phyloP scores from a whole-genome alignment of 2,888 invertebrate species.

The Tyria jacobaeae region DNA sequence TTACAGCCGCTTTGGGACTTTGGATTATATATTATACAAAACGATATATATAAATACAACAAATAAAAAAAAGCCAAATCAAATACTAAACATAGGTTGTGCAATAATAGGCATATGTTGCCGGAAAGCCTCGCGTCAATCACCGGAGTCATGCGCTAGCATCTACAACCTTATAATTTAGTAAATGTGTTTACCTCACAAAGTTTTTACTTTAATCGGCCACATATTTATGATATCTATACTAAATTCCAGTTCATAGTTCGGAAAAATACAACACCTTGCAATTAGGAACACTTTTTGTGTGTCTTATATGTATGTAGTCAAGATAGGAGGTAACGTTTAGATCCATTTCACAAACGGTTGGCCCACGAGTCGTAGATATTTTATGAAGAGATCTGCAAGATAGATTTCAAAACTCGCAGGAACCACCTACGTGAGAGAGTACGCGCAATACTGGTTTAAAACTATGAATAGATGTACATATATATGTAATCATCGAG shows the following conservation, averaged over 20 bases:
- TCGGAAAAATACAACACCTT: slow-evolving; percentile 27
- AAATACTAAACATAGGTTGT: background rate
- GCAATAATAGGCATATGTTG: no score
- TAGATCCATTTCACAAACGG: slow-evolving; percentile 28
- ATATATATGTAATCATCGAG: slow-evolving; percentile 38
- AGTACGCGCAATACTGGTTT: slow-evolving; percentile 42
- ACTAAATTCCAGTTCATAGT: slow-evolving; percentile 30
- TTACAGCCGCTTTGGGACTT: slow-evolving; percentile 59
- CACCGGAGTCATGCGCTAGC: background rate
- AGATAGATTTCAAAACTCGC: slow-evolving; percentile 15
- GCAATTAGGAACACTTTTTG: slow-evolving; percentile 49
- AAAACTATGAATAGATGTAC: slow-evolving; percentile 35
- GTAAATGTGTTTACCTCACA: background rate
- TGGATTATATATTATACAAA: background rate
- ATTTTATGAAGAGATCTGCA: slow-evolving; percentile 13
- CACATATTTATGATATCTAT: slow-evolving; percentile 15
- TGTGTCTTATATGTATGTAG: slow-evolving; percentile 34
- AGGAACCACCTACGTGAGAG: slow-evolving; percentile 27
- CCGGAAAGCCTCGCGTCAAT: no score
- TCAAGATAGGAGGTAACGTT: slow-evolving; percentile 35
- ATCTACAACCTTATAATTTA: background rate
- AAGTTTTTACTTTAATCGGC: background rate
- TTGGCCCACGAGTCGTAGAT: slow-evolving; percentile 14
- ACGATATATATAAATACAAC: background rate
- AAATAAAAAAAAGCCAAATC: background rate